Conservation (phyloP, 92 coral and sea anemone genomes). For the Siderastrea radians region DNA sequence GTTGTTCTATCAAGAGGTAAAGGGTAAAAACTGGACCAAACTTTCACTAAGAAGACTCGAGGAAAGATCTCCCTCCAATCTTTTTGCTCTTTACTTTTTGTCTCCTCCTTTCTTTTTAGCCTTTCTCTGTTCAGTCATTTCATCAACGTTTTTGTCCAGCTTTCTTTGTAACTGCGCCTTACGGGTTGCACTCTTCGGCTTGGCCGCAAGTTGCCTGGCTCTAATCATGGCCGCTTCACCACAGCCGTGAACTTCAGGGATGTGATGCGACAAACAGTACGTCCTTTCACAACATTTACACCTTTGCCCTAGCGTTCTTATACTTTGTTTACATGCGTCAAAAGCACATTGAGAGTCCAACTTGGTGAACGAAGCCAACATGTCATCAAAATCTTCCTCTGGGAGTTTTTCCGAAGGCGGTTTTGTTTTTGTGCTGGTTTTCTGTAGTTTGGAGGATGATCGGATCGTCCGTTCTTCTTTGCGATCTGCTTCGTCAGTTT, state of each 20-base stretch:
- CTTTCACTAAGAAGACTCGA: too few relatives aligned
- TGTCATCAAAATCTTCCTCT: conserved; percentile 84
- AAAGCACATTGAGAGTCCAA: conserved; percentile 85
- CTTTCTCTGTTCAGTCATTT: conserved; percentile 82
- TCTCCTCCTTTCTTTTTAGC: conserved; percentile 71
- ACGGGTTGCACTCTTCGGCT: too few relatives aligned
- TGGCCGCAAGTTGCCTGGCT: too few relatives aligned
- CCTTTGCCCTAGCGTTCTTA: conserved; percentile 85
- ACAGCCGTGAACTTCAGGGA: conserved; percentile 99
- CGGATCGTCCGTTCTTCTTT: background rate
- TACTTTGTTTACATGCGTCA: conserved; percentile 83
- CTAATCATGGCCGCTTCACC: conserved; percentile 91
- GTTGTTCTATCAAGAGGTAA: too few relatives aligned
- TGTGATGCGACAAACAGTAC: conserved; percentile 91
- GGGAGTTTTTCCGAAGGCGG: conserved; percentile 3
- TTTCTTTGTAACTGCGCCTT: conserved; percentile 85
- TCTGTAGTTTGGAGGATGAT: conserved; percentile 31
- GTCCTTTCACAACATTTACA: conserved; percentile 81
- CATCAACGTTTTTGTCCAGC: conserved; percentile 82
- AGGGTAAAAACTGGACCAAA: too few relatives aligned
- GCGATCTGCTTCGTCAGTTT: conserved; percentile 21
- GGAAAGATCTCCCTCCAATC: too few relatives aligned
- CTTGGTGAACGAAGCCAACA: conserved; percentile 82
- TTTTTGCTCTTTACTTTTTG: conserved; percentile 41
- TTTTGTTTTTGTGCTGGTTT: conserved; percentile 52